These are phyloP conservation scores for Pempheris klunzingeri DNA, from an alignment of 2,797 vertebrate genomes.

Conservation along the genomic window DNA sequence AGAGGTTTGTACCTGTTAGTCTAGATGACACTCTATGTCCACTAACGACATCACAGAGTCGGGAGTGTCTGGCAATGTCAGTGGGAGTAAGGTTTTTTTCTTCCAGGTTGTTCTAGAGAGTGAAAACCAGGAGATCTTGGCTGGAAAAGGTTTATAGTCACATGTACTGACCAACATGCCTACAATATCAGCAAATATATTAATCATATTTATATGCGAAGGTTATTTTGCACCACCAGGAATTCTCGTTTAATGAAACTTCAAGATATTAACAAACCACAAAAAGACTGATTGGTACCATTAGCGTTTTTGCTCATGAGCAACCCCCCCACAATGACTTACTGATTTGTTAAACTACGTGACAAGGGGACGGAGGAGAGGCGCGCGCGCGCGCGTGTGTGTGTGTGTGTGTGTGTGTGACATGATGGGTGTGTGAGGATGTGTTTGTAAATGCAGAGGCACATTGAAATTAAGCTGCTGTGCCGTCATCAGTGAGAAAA, in stretches of 20 bases:
- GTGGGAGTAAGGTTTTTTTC: constrained; percentile 13
- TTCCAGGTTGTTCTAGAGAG: background rate
- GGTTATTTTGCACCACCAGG: background rate
- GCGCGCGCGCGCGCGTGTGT: background rate
- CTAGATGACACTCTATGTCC: constrained; percentile 7
- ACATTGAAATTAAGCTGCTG: constrained; percentile 26
- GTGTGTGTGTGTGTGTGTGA: background rate
- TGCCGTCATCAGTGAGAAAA: constrained; percentile 19
- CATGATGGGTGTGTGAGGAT: background rate
- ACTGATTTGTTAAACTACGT: background rate
- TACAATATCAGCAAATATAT: background rate
- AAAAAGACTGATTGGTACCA: background rate
- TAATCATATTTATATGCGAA: background rate
- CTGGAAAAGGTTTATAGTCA: too few species aligned
- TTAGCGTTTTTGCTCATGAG: background rate
- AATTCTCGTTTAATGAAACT: background rate
- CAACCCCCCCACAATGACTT: constrained; percentile 1
- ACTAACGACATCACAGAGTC: background rate
- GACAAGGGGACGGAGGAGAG: background rate
- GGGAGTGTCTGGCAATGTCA: constrained; percentile 35
- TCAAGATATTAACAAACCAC: background rate
- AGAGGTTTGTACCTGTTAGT: constrained; percentile 30
- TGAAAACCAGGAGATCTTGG: constrained; percentile 1
- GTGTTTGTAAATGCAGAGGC: background rate
- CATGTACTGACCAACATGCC: background rate